These are phyloP conservation scores for Novumbra hubbsi DNA, from an alignment of 2,797 vertebrate species.

Conservation along the genomic window DNA sequence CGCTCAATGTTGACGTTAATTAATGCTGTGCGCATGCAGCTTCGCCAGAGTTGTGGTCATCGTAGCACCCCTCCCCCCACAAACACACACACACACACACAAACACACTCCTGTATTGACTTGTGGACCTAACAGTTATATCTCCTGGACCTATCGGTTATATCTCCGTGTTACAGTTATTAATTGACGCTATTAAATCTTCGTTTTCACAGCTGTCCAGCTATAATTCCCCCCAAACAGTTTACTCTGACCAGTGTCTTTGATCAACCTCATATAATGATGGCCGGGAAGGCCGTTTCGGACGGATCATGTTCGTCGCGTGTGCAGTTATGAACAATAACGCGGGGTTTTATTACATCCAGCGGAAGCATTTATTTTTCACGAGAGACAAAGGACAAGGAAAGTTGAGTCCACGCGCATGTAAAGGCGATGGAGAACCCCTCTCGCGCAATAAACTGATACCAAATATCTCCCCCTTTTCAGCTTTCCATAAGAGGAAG, in stretches of 20 bases:
- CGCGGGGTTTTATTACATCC: slow-evolving; percentile 75
- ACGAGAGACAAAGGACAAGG: slow-evolving; percentile 69
- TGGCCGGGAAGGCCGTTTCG: slow-evolving; percentile 68
- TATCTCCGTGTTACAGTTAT: slow-evolving; percentile 70
- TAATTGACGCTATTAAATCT: slow-evolving; percentile 76
- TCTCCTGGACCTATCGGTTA: slow-evolving; percentile 56
- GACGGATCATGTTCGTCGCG: slow-evolving; percentile 71
- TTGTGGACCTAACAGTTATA: slow-evolving; percentile 60
- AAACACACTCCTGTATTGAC: slow-evolving; percentile 36
- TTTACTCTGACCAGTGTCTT: slow-evolving; percentile 68
- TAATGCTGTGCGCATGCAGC: slow-evolving; percentile 55
- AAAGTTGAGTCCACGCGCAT: slow-evolving; percentile 40
- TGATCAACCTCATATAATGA: slow-evolving; percentile 69
- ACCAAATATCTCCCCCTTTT: slow-evolving; percentile 46
- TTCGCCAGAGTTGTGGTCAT: slow-evolving; percentile 49
- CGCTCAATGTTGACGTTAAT: slow-evolving; percentile 49
- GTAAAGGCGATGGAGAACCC: slow-evolving; percentile 45
- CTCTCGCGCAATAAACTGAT: slow-evolving; percentile 47
- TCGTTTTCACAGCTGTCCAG: slow-evolving; percentile 73
- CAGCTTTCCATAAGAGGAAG: slow-evolving; percentile 51
- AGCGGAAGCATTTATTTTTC: slow-evolving; percentile 79
- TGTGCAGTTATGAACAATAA: slow-evolving; percentile 76
- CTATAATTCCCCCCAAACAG: slow-evolving; percentile 59
- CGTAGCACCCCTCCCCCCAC: slow-evolving; percentile 10
- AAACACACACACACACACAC: slow-evolving; percentile 39